Conservation (phyloP, 2,888 invertebrate genomes). For the Ellobium chinense region DNA sequence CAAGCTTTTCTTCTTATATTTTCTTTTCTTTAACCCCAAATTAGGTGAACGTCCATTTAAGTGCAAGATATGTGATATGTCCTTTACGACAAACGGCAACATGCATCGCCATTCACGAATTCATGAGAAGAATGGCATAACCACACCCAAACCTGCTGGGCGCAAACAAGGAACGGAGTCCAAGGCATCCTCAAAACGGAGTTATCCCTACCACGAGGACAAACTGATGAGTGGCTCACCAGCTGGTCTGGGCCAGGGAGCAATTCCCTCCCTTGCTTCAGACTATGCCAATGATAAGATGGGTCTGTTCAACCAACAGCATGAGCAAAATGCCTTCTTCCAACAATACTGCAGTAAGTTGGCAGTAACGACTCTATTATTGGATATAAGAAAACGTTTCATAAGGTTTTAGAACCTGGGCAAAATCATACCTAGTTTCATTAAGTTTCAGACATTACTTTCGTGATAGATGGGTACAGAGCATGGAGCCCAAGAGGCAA, state of each 20-base stretch:
- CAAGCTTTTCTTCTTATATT: not conserved
- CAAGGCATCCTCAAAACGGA: constrained; percentile 14
- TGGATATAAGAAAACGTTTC: too few species aligned
- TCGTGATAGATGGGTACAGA: too few species aligned
- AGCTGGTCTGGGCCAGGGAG: too few species aligned
- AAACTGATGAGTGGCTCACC: not conserved
- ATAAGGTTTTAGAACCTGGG: too few species aligned
- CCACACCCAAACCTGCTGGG: not conserved
- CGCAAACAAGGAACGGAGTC: constrained; percentile 6
- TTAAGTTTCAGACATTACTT: too few species aligned
- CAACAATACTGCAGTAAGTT: constrained; percentile 34
- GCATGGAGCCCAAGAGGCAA: too few species aligned
- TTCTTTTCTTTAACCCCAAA: too few species aligned
- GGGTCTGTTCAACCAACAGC: not conserved
- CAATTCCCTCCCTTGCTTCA: not conserved
- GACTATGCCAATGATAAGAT: constrained; percentile 1
- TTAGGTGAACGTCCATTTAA: constrained; percentile 88
- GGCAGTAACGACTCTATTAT: too few species aligned
- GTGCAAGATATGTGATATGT: constrained; percentile 88
- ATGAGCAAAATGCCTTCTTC: not conserved
- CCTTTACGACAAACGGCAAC: constrained; percentile 91
- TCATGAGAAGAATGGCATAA: constrained; percentile 79
- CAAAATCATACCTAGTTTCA: too few species aligned
- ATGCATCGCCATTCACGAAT: constrained; percentile 91
- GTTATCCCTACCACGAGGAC: not conserved